These are phyloP conservation scores for Cyclophora punctaria DNA, from an alignment of 2,888 invertebrate genomes.

Conservation along the genomic window DNA sequence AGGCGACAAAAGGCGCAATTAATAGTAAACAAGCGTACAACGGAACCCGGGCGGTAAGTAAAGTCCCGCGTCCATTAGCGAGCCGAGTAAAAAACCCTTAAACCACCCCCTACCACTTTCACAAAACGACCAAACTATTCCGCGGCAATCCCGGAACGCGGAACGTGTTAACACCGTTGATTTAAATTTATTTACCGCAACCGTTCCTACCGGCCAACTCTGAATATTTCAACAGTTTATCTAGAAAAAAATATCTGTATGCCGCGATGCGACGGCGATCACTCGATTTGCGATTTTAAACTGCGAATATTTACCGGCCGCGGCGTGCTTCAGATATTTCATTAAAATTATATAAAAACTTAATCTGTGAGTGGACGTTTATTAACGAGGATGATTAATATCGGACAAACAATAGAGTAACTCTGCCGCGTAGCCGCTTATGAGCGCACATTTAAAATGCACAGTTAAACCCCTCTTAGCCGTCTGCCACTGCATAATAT, in stretches of 20 bases:
- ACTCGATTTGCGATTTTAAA: too few relatives aligned
- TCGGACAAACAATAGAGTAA: conserved; percentile 14
- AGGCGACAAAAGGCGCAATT: conserved; percentile 66
- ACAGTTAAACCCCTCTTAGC: conserved; percentile 30
- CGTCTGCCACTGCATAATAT: conserved; percentile 31
- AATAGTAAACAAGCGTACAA: conserved; percentile 58
- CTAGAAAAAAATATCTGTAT: conserved; percentile 6
- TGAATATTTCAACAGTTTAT: conserved; percentile 11
- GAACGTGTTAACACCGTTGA: conserved; percentile 54
- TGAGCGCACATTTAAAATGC: conserved; percentile 23
- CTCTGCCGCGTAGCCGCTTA: conserved; percentile 16
- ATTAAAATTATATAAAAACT: background rate
- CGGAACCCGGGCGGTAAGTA: conserved; percentile 44
- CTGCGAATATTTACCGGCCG: too few relatives aligned
- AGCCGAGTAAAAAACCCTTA: conserved; percentile 37
- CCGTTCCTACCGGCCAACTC: conserved; percentile 5
- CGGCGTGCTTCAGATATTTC: too few relatives aligned
- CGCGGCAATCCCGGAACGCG: conserved; percentile 43
- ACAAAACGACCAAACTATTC: conserved; percentile 56
- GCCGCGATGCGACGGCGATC: conserved; percentile 8
- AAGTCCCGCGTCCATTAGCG: conserved; percentile 54
- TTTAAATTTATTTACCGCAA: conserved; percentile 49
- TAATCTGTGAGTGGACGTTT: background rate
- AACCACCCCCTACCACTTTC: conserved; percentile 31
- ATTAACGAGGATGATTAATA: conserved; percentile 12